Base-by-base conservation (phyloP, 1,140 invertebrate genomes). In the Drosophila ironensis region DNA sequence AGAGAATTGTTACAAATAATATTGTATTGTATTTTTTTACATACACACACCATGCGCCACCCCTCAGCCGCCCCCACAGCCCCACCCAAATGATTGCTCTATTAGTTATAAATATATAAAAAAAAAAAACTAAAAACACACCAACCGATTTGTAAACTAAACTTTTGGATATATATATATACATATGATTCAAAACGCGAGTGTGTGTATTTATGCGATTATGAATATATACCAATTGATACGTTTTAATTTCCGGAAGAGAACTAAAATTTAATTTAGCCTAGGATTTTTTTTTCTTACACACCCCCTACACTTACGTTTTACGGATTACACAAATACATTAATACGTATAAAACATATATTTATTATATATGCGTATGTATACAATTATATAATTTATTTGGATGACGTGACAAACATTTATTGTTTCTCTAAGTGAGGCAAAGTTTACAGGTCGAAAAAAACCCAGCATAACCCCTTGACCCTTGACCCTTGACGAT, bases 171-270 rank as follows among this genome's bases (percentile, higher is more conserved):
- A 7, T 27, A 27, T 27, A 42, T 24, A n/a, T 25, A 41, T 17
- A 8, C 6, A 16, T n/a, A 7, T 20, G 20, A n/a, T 40, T 40
- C 12, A 4, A 35, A 38, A 28, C 8, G 61, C 69, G 44, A 28
- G 19, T 14, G 19, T 14, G 38, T 59, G 48, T 69, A 78, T 69
- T 78, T 78, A 59, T 78, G n/a, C n/a, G n/a, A 72, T 78, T 61
- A 27, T 30, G n/a, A 54, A 54, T 51, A 35, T 25, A 30, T 4
- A 22, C 5, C 9, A 19, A n/a, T 11, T 35, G n/a, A n/a, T n/a
- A n/a, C n/a, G n/a, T n/a, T n/a, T n/a, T n/a, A n/a, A n/a, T n/a
- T n/a, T n/a, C n/a, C n/a, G n/a, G n/a, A n/a, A n/a, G n/a, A n/a
- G n/a, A n/a, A n/a, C n/a, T n/a, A n/a, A 81, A 66, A 48, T 66